Percentiles rank a stretch among this genome's conserved stretches.
Evolutionary conservation across 2,888 invertebrate species (phyloP).

Genomic region (Lasioglossum zephyrum): DNA sequence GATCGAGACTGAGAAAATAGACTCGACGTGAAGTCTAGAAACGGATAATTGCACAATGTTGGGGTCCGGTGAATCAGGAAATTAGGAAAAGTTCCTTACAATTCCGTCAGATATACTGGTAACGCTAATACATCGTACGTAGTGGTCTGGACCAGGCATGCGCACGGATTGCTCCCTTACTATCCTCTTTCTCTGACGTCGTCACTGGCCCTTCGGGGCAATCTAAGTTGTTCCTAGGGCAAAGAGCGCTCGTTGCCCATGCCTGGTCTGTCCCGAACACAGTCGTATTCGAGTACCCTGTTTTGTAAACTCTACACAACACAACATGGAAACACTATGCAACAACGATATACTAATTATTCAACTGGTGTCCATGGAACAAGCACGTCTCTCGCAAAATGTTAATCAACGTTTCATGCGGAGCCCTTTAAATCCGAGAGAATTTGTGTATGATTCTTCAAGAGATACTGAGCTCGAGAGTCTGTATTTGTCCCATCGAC

Average conservation of each 20-base stretch:
- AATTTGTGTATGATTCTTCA: neutral
- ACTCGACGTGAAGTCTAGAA: constrained; percentile 14
- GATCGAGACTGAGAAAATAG: constrained; percentile 20
- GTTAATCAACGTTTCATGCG: neutral
- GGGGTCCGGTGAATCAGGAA: constrained; percentile 14
- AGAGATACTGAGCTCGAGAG: neutral
- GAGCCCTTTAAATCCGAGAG: neutral
- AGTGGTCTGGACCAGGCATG: constrained; percentile 36
- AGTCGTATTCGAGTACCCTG: constrained; percentile 32
- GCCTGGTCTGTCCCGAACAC: constrained; percentile 30
- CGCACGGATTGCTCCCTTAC: neutral
- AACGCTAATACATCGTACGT: constrained; percentile 51
- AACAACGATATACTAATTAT: constrained; percentile 53
- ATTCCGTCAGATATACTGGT: constrained; percentile 32
- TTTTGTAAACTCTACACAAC: constrained; percentile 42
- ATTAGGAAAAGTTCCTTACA: constrained; percentile 21
- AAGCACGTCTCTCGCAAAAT: neutral
- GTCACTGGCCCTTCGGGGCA: neutral
- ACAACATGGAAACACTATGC: constrained; percentile 27
- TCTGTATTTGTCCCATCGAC: neutral
- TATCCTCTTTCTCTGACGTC: neutral
- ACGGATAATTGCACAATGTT: constrained; percentile 12
- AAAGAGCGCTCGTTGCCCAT: neutral
- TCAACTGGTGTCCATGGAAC: constrained; percentile 12
- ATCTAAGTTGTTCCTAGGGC: neutral